Percentiles rank a stretch among this genome's conserved stretches.
Evolutionary conservation across 2,888 invertebrate genomes (phyloP).

Genomic region (Cheilosia impressa): DNA sequence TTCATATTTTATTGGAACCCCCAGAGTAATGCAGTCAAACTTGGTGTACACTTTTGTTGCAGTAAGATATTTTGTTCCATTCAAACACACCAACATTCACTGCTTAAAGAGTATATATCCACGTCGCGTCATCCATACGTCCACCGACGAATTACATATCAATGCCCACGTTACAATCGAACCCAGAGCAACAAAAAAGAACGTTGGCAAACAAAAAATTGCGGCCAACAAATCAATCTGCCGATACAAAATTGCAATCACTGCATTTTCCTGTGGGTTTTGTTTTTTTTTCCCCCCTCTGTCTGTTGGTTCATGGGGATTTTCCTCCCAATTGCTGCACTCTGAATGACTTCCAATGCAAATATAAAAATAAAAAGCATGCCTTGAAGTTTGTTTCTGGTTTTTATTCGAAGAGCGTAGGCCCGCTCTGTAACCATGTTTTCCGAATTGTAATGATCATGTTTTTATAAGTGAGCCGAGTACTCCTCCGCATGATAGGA

Average conservation of each 20-base stretch:
- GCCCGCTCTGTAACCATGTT: constrained; percentile 42
- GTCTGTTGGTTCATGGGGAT: constrained; percentile 40
- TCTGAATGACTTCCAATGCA: constrained; percentile 41
- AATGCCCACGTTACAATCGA: constrained; percentile 63
- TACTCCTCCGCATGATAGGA: constrained; percentile 67
- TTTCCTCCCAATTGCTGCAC: constrained; percentile 25
- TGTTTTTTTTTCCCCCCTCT: constrained; percentile 24
- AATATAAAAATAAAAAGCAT: background rate
- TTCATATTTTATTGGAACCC: constrained; percentile 48
- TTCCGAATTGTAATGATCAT: constrained; percentile 68
- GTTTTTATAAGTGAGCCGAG: constrained; percentile 46
- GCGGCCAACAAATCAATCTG: constrained; percentile 73
- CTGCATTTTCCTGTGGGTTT: constrained; percentile 67
- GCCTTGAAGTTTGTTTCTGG: background rate
- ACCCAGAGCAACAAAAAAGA: constrained; percentile 9
- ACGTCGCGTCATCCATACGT: constrained; percentile 14
- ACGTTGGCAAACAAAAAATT: constrained; percentile 45
- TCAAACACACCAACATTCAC: constrained; percentile 12
- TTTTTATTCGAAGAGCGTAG: constrained; percentile 43
- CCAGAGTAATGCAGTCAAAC: constrained; percentile 6
- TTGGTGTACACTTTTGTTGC: constrained; percentile 5
- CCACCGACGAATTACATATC: constrained; percentile 55
- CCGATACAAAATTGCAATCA: constrained; percentile 71
- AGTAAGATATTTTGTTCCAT: constrained; percentile 11
- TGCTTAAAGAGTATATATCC: too few relatives aligned